Evolutionary conservation across 1,140 invertebrate genomes (phyloP).

Genomic region (Drosophila athabasca): DNA sequence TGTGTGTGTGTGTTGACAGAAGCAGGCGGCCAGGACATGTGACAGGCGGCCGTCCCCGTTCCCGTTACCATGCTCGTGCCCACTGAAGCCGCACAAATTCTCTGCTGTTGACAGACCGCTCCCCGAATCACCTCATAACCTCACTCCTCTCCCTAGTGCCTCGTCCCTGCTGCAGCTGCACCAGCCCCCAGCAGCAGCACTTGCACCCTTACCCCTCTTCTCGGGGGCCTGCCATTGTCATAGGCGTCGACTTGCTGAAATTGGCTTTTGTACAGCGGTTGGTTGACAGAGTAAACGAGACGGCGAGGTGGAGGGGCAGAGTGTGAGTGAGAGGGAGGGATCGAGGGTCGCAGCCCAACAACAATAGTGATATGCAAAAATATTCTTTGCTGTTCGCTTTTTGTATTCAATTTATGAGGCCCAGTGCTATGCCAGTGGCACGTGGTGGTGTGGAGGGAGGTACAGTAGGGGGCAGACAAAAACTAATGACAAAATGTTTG

Average conservation of each 20-base stretch:
- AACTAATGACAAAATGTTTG: constrained; percentile 71
- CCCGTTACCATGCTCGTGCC: background rate
- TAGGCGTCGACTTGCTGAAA: constrained; percentile 59
- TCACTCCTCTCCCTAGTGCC: background rate
- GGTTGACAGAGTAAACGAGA: too few species aligned
- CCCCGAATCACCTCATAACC: constrained; percentile 2
- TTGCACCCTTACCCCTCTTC: background rate
- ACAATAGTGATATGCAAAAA: constrained; percentile 53
- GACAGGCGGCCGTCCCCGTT: constrained; percentile 21
- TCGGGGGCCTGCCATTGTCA: constrained; percentile 36
- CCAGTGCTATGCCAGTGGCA: constrained; percentile 20
- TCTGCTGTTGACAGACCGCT: constrained; percentile 61
- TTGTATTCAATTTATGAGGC: constrained; percentile 52
- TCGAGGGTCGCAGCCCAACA: background rate
- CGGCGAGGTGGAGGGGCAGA: background rate
- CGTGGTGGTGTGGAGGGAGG: background rate
- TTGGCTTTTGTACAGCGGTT: constrained; percentile 45
- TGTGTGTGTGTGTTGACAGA: constrained; percentile 64
- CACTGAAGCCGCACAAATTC: constrained; percentile 59
- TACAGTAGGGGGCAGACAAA: constrained; percentile 34
- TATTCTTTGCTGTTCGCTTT: constrained; percentile 50
- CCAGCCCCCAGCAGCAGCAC: too few species aligned
- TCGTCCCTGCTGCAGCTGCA: background rate
- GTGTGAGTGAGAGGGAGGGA: background rate
- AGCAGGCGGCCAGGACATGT: constrained; percentile 55